Evolutionary conservation across 2,888 invertebrate genomes (phyloP).

Genomic region (Eupithecia subumbrata): DNA sequence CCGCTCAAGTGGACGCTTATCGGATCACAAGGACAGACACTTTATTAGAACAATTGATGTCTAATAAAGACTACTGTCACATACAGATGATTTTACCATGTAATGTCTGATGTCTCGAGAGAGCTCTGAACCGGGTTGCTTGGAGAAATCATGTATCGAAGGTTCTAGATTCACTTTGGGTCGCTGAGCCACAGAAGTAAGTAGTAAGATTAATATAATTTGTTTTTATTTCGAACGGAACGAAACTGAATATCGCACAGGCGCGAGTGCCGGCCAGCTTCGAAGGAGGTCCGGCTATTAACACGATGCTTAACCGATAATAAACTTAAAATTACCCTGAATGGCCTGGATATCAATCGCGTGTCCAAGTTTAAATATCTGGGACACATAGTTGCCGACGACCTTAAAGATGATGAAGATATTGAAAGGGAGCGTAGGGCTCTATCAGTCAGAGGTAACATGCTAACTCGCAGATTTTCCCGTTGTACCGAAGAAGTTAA

Average conservation of each 20-base stretch:
- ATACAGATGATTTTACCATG: background rate
- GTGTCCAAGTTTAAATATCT: no score
- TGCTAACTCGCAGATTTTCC: no score
- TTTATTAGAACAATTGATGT: conserved; percentile 5
- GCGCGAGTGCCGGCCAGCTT: background rate
- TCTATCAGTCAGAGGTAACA: no score
- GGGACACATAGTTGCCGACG: no score
- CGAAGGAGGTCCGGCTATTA: background rate
- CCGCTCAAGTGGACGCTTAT: conserved; percentile 5
- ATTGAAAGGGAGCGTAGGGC: no score
- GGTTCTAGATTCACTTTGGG: background rate
- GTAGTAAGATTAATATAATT: background rate
- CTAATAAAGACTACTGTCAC: background rate
- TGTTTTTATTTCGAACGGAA: background rate
- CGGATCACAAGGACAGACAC: background rate
- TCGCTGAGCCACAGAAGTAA: background rate
- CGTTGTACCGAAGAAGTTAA: no score
- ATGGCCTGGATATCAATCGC: no score
- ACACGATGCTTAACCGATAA: no score
- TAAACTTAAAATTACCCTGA: no score
- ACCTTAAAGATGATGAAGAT: no score
- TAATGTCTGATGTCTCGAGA: background rate
- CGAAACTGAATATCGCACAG: background rate
- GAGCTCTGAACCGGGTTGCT: background rate
- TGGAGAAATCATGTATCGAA: background rate